Evolutionary conservation across 1,140 invertebrate species (phyloP).

Genomic region (Asbolus verrucosus): DNA sequence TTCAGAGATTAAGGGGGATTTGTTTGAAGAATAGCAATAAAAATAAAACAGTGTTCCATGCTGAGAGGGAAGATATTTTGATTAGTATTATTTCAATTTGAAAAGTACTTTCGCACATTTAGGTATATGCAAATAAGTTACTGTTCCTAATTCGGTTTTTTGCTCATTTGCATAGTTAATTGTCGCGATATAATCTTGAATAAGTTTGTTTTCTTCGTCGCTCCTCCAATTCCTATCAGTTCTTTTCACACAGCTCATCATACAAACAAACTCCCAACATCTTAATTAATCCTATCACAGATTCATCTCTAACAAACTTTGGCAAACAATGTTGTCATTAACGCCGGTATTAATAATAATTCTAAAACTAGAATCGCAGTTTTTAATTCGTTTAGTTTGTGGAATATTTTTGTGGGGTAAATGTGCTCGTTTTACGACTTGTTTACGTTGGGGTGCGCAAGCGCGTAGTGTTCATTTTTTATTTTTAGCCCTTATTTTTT

Average conservation of each 20-base stretch:
- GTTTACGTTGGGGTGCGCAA: too few relatives aligned
- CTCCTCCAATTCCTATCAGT: slow-evolving; percentile 11
- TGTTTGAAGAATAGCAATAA: too few relatives aligned
- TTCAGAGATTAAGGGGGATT: too few relatives aligned
- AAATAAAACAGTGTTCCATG: too few relatives aligned
- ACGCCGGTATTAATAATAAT: slow-evolving; percentile 1
- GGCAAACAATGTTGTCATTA: slow-evolving; percentile 21
- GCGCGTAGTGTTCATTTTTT: too few relatives aligned
- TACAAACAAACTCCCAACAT: slow-evolving; percentile 12
- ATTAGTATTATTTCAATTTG: too few relatives aligned
- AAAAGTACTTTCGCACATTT: too few relatives aligned
- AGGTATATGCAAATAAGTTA: too few relatives aligned
- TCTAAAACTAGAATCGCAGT: slow-evolving; percentile 8
- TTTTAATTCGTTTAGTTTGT: slow-evolving; percentile 20
- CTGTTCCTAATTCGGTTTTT: slow-evolving; percentile 10
- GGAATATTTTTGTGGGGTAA: too few relatives aligned
- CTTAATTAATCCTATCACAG: slow-evolving; percentile 23
- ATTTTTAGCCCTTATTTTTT: too few relatives aligned
- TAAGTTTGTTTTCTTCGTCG: neutral
- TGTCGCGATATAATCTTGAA: slow-evolving; percentile 3
- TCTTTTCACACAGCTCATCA: slow-evolving; percentile 19
- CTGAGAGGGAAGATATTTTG: too few relatives aligned
- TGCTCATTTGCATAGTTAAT: slow-evolving; percentile 14
- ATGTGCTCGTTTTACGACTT: too few relatives aligned
- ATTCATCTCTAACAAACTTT: slow-evolving; percentile 25